Conservation (phyloP, 2,888 invertebrate genomes). For the Caenorhabditis macrosperma region DNA sequence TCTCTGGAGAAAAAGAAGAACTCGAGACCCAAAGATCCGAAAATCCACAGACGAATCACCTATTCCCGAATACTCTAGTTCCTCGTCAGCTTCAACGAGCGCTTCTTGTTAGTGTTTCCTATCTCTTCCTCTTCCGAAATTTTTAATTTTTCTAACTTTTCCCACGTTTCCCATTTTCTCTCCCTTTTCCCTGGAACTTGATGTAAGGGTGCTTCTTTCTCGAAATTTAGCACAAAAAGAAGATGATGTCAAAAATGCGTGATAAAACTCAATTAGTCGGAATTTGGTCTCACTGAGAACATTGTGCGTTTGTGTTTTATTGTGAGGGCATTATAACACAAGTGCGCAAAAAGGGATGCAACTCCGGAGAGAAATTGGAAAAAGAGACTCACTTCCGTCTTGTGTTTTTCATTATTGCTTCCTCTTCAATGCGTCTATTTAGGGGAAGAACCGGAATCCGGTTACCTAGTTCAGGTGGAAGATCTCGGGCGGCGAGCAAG, state of each 20-base stretch:
- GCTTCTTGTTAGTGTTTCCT: neutral
- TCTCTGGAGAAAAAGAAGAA: too few species aligned
- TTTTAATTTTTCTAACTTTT: too few species aligned
- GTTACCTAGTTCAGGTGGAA: neutral
- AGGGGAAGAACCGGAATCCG: neutral
- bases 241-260: neutral
- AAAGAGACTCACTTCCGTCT: constrained; percentile 2
- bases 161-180: neutral
- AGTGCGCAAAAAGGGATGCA: constrained; percentile 1
- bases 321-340: constrained; percentile 17
- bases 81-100: too few species aligned
- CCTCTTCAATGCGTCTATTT: too few species aligned
- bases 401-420: neutral
- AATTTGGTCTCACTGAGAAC: neutral
- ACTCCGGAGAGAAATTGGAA: neutral
- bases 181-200: too few species aligned
- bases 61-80: too few species aligned
- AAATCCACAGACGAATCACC: too few species aligned
- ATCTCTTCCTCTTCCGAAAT: neutral
- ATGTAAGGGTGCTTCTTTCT: too few species aligned
- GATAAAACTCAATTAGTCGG: constrained; percentile 8
- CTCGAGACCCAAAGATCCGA: too few species aligned
- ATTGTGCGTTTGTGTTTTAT: neutral
- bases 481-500: too few species aligned
- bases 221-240: too few species aligned